Percentiles rank a stretch among this genome's conserved stretches.
Evolutionary conservation across 2,797 vertebrate species (phyloP).

Genomic region (Streptopelia turtur): DNA sequence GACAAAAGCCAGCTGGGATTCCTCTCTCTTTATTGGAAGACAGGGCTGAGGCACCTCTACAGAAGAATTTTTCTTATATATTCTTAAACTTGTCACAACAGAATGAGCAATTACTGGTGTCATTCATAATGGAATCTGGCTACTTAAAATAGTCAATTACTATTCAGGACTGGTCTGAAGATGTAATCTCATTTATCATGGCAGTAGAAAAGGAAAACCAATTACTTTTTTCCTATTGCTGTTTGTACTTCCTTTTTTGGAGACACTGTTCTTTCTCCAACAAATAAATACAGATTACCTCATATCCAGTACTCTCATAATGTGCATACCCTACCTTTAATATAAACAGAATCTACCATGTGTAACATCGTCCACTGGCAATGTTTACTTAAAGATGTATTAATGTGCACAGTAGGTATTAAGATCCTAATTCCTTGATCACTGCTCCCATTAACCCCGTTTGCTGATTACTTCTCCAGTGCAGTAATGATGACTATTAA

Average conservation of each 20-base stretch:
- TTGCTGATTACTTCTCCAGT: background rate
- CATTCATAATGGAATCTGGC: background rate
- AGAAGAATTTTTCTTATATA: background rate
- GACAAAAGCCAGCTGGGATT: background rate
- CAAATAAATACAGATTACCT: background rate
- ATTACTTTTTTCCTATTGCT: background rate
- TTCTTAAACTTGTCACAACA: background rate
- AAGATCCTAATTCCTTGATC: background rate
- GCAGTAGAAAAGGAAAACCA: background rate
- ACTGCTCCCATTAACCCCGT: background rate
- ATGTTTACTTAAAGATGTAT: background rate
- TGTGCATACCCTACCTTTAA: background rate
- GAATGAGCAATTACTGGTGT: background rate
- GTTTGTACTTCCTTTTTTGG: background rate
- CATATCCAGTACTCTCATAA: background rate
- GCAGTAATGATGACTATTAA: background rate
- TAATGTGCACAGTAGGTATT: background rate
- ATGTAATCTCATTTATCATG: background rate
- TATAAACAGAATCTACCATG: background rate
- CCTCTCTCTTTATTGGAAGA: background rate
- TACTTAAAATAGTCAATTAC: background rate
- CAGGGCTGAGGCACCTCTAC: background rate
- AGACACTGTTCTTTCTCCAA: background rate
- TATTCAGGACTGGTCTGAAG: background rate
- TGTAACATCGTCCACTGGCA: background rate